Evolutionary conservation across 2,113 vertebrate species (phyloP).

Genomic region (Origma solitaria): DNA sequence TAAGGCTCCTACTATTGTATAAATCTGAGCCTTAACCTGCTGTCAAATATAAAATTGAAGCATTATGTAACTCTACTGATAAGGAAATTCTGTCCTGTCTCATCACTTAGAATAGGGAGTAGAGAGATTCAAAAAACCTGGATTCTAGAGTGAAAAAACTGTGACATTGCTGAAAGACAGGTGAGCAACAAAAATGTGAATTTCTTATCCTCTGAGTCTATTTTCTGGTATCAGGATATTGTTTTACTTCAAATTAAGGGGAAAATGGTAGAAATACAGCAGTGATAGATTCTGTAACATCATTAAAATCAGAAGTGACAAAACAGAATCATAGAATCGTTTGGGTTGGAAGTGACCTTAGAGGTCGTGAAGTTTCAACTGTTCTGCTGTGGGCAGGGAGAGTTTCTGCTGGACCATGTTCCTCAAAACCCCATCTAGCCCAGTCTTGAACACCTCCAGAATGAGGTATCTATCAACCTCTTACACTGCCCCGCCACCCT

Average conservation of each 20-base stretch:
- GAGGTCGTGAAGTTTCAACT: rapidly evolving
- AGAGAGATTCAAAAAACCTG: neutral
- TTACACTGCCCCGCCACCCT: neutral
- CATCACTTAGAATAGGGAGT: neutral
- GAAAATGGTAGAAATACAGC: neutral
- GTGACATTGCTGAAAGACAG: neutral
- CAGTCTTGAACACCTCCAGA: neutral
- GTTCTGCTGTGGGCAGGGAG: neutral
- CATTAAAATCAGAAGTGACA: neutral
- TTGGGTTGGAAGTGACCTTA: neutral
- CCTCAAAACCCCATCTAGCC: neutral
- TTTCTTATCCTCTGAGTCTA: neutral
- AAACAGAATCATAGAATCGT: neutral
- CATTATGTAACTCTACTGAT: neutral
- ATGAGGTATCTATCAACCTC: rapidly evolving
- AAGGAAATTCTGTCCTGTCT: neutral
- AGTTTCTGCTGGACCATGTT: neutral
- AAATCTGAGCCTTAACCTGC: neutral
- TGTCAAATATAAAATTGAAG: neutral
- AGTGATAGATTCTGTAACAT: neutral
- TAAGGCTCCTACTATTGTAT: neutral
- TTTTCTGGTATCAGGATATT: neutral
- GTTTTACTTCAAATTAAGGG: neutral
- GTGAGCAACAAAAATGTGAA: neutral
- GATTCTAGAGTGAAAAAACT: neutral